Conservation (phyloP, 2,888 invertebrate genomes). For the Phragmatobia fuliginosa region DNA sequence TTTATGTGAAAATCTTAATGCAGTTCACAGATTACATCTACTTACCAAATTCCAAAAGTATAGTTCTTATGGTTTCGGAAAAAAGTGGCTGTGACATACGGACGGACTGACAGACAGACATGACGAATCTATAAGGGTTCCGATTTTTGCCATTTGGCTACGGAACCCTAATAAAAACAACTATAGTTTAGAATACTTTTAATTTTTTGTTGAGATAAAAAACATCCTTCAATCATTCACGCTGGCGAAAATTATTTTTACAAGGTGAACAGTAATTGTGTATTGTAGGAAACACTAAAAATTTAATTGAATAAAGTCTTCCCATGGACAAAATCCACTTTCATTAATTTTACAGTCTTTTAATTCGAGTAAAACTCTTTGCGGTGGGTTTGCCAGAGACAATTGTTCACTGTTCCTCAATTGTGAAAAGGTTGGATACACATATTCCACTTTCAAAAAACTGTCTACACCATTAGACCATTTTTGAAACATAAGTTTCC, state of each 20-base stretch:
- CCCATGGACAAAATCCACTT: constrained; percentile 68
- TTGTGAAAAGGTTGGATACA: constrained; percentile 66
- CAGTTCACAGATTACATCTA: no score
- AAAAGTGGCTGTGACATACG: no score
- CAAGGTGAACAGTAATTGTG: background rate
- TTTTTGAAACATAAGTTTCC: constrained; percentile 75
- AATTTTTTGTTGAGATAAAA: background rate
- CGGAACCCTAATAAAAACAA: no score
- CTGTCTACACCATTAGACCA: constrained; percentile 60
- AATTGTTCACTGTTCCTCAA: constrained; percentile 58
- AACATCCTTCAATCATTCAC: background rate
- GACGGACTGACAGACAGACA: no score
- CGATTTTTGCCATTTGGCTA: no score
- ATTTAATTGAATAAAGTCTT: constrained; percentile 38
- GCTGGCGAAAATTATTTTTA: background rate
- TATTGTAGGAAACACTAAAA: background rate
- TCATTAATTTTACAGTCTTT: constrained; percentile 55
- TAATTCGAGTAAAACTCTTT: constrained; percentile 58
- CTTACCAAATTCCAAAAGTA: no score
- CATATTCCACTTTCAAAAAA: constrained; percentile 68
- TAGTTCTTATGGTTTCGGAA: no score
- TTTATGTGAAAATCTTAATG: no score
- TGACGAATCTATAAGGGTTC: no score
- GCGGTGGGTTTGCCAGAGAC: constrained; percentile 59
- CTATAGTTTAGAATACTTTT: background rate